A percentile compares a stretch with the other conserved stretches of the same genome.
Evolutionary conservation across 2,888 invertebrate genomes (phyloP).

Genomic region (Sarcophaga subvicina): DNA sequence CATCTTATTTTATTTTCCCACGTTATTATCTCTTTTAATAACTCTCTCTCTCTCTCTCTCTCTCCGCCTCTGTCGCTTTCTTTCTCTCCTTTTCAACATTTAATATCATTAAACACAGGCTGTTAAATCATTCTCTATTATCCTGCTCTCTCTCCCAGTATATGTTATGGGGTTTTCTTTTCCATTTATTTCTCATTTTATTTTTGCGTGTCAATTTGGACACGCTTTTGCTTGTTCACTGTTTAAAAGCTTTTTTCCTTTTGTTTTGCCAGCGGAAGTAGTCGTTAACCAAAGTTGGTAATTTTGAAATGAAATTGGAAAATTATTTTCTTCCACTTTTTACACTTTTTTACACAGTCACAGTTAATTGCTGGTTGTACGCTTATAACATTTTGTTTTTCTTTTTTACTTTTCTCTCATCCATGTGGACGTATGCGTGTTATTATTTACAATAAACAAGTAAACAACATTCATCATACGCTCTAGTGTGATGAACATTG

Average conservation of each 20-base stretch:
- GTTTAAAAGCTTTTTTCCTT: constrained; percentile 22
- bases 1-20: constrained; percentile 15
- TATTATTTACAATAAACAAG: constrained; percentile 1
- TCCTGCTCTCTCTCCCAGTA: neutral
- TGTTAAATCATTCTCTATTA: neutral
- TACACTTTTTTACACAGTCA: constrained; percentile 2
- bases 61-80: too few species aligned
- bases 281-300: constrained; percentile 42
- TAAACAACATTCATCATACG: constrained; percentile 45
- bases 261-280: constrained; percentile 30
- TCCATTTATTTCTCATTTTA: neutral
- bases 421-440: constrained; percentile 40
- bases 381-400: neutral
- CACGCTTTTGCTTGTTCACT: neutral
- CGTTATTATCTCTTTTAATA: neutral
- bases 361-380: constrained; percentile 16
- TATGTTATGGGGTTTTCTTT: neutral
- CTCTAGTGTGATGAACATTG: constrained; percentile 12
- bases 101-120: neutral
- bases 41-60: neutral
- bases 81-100: too few species aligned
- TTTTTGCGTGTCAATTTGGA: neutral
- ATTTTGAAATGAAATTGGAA: constrained; percentile 39
- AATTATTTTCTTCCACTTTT: constrained; percentile 12
- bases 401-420: too few species aligned